A percentile compares a stretch with the other conserved stretches of the same genome.
These are phyloP conservation scores for Eurytemora carolleeae DNA, from an alignment of 1,140 invertebrate species.

Conservation along the genomic window DNA sequence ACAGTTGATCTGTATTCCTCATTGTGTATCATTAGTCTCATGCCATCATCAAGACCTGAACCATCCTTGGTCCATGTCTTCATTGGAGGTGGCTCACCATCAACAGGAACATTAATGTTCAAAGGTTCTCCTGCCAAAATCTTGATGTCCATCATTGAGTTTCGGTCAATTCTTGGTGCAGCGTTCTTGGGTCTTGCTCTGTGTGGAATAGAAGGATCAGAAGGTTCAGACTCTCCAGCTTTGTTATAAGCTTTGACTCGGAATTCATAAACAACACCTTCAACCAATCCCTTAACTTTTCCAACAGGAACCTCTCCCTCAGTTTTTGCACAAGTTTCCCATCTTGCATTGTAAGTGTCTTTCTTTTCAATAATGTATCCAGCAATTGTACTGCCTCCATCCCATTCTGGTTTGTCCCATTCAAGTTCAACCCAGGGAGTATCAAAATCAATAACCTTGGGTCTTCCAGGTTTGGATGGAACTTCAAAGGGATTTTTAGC, in stretches of 20 bases:
- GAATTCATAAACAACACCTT: slow-evolving; percentile 84
- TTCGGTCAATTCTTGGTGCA: slow-evolving; percentile 79
- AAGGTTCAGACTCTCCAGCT: slow-evolving; percentile 73
- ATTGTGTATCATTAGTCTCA: slow-evolving; percentile 58
- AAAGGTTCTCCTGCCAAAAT: slow-evolving; percentile 76
- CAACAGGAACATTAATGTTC: slow-evolving; percentile 79
- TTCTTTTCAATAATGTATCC: slow-evolving; percentile 90
- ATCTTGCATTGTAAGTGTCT: slow-evolving; percentile 60
- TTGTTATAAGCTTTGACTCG: slow-evolving; percentile 75
- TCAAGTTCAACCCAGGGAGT: slow-evolving; percentile 80
- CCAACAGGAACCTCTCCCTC: slow-evolving; percentile 59
- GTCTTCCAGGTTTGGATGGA: slow-evolving; percentile 63
- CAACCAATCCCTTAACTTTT: slow-evolving; percentile 63
- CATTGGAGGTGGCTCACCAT: slow-evolving; percentile 73
- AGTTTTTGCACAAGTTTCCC: slow-evolving; percentile 68
- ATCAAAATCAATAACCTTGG: slow-evolving; percentile 75
- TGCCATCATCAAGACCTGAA: slow-evolving; percentile 48
- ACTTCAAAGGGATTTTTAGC: slow-evolving; percentile 94
- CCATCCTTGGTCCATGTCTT: slow-evolving; percentile 81
- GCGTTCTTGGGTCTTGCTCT: slow-evolving; percentile 73
- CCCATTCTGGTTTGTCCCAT: slow-evolving; percentile 63
- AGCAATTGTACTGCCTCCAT: slow-evolving; percentile 72
- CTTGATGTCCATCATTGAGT: slow-evolving; percentile 77
- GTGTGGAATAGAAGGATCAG: slow-evolving; percentile 65
- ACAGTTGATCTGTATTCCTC: slow-evolving; percentile 74